Conservation (phyloP, 2,113 vertebrate genomes). For the Calonectris borealis region DNA sequence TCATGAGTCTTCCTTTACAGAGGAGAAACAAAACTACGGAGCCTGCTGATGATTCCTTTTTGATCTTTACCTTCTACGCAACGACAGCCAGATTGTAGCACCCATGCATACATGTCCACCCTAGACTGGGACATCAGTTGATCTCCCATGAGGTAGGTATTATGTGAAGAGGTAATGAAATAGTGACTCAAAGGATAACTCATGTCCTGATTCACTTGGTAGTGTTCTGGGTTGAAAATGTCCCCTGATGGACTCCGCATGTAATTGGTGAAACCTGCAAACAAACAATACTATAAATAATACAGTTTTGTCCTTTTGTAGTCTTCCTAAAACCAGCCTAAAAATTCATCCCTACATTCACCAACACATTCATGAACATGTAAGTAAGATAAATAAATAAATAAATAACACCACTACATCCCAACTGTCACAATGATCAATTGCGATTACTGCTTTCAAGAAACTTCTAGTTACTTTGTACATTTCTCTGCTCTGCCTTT, state of each 20-base stretch:
- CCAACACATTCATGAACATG: not conserved
- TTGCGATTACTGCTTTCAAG: not conserved
- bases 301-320: not conserved
- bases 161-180: slow-evolving; percentile 97
- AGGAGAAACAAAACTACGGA: not conserved
- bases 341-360: not conserved
- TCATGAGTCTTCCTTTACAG: not conserved
- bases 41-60: not conserved
- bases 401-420: not conserved
- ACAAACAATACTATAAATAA: not conserved
- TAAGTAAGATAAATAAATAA: not conserved
- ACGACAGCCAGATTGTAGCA: slow-evolving; percentile 94
- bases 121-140: slow-evolving; percentile 98
- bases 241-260: slow-evolving; percentile 91
- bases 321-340: not conserved
- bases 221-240: slow-evolving; percentile 92
- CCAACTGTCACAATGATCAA: not conserved
- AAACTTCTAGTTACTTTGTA: not conserved
- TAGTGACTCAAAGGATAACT: slow-evolving; percentile 88
- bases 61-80: slow-evolving; percentile 89
- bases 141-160: slow-evolving; percentile 98
- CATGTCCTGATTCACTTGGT: slow-evolving; percentile 92
- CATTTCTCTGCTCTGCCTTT: not conserved
- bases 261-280: slow-evolving; percentile 93
- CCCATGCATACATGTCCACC: slow-evolving; percentile 97